Conservation (phyloP, 2,797 vertebrate species). For the Gymnopithys bicolor region DNA sequence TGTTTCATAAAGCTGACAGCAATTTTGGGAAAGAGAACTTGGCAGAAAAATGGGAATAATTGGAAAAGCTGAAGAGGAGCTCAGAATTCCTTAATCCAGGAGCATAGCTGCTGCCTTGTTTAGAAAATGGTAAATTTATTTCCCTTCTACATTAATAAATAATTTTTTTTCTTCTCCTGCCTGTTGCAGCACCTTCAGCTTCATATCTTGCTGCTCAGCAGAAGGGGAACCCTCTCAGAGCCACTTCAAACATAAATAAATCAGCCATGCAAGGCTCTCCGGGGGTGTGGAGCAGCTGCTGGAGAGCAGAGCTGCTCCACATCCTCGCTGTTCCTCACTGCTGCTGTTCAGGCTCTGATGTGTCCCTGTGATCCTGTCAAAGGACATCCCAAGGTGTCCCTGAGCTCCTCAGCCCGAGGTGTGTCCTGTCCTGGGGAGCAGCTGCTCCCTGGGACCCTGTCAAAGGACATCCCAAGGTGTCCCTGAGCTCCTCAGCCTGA, state of each 20-base stretch:
- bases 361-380: neutral
- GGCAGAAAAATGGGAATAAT: neutral
- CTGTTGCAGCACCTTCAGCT: neutral
- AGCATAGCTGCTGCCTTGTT: neutral
- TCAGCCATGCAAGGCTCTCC: neutral
- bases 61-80: neutral
- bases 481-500: no score
- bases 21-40: neutral
- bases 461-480: no score
- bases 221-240: constrained; percentile 1
- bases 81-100: neutral
- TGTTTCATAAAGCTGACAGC: neutral
- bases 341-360: neutral
- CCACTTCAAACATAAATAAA: neutral
- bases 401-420: neutral
- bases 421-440: neutral
- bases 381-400: neutral
- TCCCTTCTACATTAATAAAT: neutral
- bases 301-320: neutral
- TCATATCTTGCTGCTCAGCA: neutral
- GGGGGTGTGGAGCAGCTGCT: neutral
- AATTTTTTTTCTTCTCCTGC: neutral
- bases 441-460: neutral
- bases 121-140: neutral
- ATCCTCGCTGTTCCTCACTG: neutral